A percentile compares a stretch with the other conserved stretches of the same genome.
These are phyloP conservation scores for Galagoides demidoff DNA, from an alignment of 2,797 vertebrate genomes.

Conservation along the genomic window DNA sequence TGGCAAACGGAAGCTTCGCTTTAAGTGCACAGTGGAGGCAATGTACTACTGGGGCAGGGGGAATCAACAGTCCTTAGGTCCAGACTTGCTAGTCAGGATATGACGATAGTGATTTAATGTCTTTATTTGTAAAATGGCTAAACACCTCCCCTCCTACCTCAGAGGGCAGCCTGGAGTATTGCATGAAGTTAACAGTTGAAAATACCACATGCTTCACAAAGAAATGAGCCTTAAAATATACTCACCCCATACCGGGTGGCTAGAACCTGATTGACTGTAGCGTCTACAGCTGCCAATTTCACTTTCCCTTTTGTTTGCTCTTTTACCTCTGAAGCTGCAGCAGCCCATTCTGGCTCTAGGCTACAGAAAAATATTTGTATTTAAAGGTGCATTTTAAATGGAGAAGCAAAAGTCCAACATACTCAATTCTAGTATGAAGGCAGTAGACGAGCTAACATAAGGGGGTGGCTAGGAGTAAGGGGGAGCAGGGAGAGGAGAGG, in stretches of 20 bases:
- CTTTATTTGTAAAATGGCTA: neutral
- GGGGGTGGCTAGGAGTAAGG: too few species aligned
- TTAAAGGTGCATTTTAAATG: neutral
- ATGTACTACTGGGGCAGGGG: neutral
- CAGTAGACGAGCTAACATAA: too few species aligned
- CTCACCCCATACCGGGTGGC: constrained; percentile 95
- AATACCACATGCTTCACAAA: accelerated
- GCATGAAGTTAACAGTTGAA: accelerated
- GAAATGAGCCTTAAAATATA: neutral
- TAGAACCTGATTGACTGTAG: constrained; percentile 93
- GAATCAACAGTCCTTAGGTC: neutral
- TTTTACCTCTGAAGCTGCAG: constrained; percentile 94
- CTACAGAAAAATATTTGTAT: constrained; percentile 79
- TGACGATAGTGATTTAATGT: neutral
- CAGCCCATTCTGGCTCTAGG: constrained; percentile 97
- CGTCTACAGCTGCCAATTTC: constrained; percentile 95
- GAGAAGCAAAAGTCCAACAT: too few species aligned
- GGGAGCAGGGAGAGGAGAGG: too few species aligned
- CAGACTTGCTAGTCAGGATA: neutral
- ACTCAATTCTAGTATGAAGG: too few species aligned
- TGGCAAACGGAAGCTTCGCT: too few species aligned
- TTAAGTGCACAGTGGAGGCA: neutral
- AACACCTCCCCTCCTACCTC: accelerated
- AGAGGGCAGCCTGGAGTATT: neutral
- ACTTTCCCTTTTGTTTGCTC: constrained; percentile 97